Percentiles rank a stretch among this genome's conserved stretches.
Evolutionary conservation across 2,888 invertebrate species (phyloP).

Genomic region (Celastrina argiolus): DNA sequence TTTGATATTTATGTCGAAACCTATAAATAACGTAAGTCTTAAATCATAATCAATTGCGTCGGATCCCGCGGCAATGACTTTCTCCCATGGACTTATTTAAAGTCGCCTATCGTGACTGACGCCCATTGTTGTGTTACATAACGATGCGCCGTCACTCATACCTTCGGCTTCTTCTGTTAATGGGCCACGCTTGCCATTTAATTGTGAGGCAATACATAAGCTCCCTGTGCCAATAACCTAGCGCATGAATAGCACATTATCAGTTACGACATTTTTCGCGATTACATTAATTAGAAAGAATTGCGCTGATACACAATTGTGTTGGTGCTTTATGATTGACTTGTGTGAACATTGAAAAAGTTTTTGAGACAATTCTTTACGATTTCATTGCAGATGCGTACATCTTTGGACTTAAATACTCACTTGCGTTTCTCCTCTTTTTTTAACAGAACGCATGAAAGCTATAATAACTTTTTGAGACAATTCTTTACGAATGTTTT

Average conservation of each 20-base stretch:
- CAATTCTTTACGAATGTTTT: no score
- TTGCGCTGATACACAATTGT: neutral
- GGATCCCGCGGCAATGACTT: constrained; percentile 59
- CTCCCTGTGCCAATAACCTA: constrained; percentile 50
- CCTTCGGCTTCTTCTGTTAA: constrained; percentile 59
- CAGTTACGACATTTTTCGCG: constrained; percentile 17
- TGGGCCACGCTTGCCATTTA: constrained; percentile 73
- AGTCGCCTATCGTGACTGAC: constrained; percentile 74
- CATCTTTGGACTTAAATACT: no score
- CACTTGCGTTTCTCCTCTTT: no score
- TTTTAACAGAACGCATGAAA: neutral
- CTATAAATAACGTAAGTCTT: constrained; percentile 39
- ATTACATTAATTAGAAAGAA: neutral
- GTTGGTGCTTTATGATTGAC: no score
- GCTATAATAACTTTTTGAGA: neutral
- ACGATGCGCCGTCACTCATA: constrained; percentile 59
- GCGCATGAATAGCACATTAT: constrained; percentile 21
- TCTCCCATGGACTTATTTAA: constrained; percentile 73
- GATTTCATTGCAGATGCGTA: no score
- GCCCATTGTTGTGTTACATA: constrained; percentile 68
- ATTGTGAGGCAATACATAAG: constrained; percentile 65
- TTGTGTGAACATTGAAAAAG: neutral
- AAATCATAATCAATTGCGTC: constrained; percentile 39
- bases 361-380: neutral
- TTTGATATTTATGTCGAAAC: constrained; percentile 26